Evolutionary conservation across 1,140 invertebrate species (phyloP).

Genomic region (Musca vetustissima): DNA sequence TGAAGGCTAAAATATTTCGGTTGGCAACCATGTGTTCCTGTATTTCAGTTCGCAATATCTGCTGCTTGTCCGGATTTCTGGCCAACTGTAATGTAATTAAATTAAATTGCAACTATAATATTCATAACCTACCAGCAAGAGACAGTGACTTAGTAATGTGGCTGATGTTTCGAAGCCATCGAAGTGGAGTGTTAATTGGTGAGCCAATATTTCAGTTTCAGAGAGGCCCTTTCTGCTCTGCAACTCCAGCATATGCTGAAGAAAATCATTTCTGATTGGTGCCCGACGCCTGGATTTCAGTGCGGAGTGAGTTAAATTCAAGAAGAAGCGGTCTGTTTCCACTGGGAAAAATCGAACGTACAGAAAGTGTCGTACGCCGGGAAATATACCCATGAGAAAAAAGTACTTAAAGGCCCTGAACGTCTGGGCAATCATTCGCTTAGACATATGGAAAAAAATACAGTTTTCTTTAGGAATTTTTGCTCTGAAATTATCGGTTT

Average conservation of each 20-base stretch:
- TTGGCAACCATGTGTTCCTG: slow-evolving; percentile 22
- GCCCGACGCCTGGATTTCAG: slow-evolving; percentile 52
- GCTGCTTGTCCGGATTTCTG: slow-evolving; percentile 32
- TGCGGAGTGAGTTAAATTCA: slow-evolving; percentile 41
- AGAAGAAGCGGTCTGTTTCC: slow-evolving; percentile 50
- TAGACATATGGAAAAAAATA: slow-evolving; percentile 37
- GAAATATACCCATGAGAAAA: slow-evolving; percentile 38
- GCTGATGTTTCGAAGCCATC: slow-evolving; percentile 65
- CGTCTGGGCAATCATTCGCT: slow-evolving; percentile 37
- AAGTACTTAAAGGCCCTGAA: slow-evolving; percentile 37
- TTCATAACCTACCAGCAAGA: slow-evolving; percentile 41
- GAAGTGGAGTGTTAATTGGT: slow-evolving; percentile 59
- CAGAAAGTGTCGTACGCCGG: slow-evolving; percentile 32
- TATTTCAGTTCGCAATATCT: slow-evolving; percentile 51
- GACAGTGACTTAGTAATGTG: slow-evolving; percentile 38
- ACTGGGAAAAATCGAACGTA: slow-evolving; percentile 39
- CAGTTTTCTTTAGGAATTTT: neutral
- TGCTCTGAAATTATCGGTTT: slow-evolving; percentile 41
- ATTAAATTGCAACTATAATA: neutral
- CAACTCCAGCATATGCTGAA: slow-evolving; percentile 52
- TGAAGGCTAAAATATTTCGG: slow-evolving; percentile 30
- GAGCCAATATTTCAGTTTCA: slow-evolving; percentile 62
- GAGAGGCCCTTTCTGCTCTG: slow-evolving; percentile 54
- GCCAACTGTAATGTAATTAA: slow-evolving; percentile 33
- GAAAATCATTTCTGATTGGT: slow-evolving; percentile 42